phyloP scores from a whole-genome alignment of 1,140 invertebrate genomes.

The Drosophila auraria region DNA sequence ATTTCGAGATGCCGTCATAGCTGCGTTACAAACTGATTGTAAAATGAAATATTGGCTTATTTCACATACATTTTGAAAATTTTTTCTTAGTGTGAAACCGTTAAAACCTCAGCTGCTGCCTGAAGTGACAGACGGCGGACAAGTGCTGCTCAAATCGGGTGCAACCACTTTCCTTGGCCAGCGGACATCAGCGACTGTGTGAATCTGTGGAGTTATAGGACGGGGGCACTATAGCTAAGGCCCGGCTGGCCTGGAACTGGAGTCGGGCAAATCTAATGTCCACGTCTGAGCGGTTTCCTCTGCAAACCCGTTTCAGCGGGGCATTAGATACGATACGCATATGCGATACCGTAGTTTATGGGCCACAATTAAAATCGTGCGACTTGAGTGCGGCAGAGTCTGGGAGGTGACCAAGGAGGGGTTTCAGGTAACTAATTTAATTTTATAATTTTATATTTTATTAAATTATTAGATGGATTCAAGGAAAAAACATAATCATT shows the following conservation, averaged over 20 bases:
- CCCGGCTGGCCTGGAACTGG: constrained; percentile 14
- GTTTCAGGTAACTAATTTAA: too few relatives aligned
- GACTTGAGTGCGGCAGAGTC: constrained; percentile 8
- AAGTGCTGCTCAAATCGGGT: constrained; percentile 74
- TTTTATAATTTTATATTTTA: too few relatives aligned
- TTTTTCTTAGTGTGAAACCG: constrained; percentile 2
- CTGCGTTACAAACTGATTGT: too few relatives aligned
- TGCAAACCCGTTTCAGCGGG: constrained; percentile 65
- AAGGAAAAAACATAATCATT: too few relatives aligned
- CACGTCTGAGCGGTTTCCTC: constrained; percentile 71
- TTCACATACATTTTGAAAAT: too few relatives aligned
- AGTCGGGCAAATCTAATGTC: constrained; percentile 70
- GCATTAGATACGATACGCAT: constrained; percentile 78
- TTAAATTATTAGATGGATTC: too few relatives aligned
- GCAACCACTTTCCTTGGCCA: constrained; percentile 73
- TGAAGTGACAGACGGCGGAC: constrained; percentile 73
- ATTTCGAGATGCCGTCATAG: too few relatives aligned
- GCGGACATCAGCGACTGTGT: constrained; percentile 73
- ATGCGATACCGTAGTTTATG: constrained; percentile 74
- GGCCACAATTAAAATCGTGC: constrained; percentile 74
- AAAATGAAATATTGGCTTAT: too few relatives aligned
- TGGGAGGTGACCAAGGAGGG: constrained; percentile 1
- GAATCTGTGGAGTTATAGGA: constrained; percentile 47
- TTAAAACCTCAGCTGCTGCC: constrained; percentile 29
- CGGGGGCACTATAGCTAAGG: not conserved